Base-by-base conservation (phyloP, 2,797 vertebrate species). In the Cossypha niveicapilla region DNA sequence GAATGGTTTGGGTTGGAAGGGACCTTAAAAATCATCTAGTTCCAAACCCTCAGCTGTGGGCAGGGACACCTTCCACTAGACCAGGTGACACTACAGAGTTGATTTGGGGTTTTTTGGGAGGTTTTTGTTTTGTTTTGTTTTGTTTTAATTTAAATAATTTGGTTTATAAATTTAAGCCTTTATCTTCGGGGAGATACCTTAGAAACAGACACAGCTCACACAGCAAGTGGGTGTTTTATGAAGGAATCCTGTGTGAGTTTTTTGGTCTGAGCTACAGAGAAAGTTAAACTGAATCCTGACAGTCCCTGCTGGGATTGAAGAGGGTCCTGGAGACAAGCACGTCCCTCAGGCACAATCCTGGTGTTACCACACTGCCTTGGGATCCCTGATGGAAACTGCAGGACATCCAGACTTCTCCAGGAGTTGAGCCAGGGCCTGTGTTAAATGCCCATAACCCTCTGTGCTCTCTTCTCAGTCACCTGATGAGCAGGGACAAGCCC, bases 161-260 rank as follows among this genome's bases (percentile, higher is more conserved):
- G 2, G 10, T 47, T 76, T 73, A 5, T 4, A 45, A 53, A 75
- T 45, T 16, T 23, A 60, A 62, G 21, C 8, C 54, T 58, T 34
- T 6, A 10, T 56, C 35, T 78, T 61, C 44, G 70, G 72, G 41
- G 8, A 13, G 15, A 19, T 17, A 15, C 13, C 39, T 70, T 56
- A 41, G 48, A 50, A 71, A 1, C 11, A 37, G 30, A 7, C 15
- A 15, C 8, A 14, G 63, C 54, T 76, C 60, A 19, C 0, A 0
- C 19, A 61, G 34, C n/a, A 73, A 56, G 18, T 0, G 16, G 15
- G 9, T 7, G 25, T 53, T 4, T 34, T 47, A 9, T 47, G 54
- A 50, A 76, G 77, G 60, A 86, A n/a, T 28, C 37, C 15, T 10
- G 4, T 0, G 1, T 6, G 45, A 58, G 30, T 30, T 79, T 76